These are phyloP conservation scores for Hippocampus abdominalis DNA, from an alignment of 2,113 vertebrate species.

Conservation along the genomic window DNA sequence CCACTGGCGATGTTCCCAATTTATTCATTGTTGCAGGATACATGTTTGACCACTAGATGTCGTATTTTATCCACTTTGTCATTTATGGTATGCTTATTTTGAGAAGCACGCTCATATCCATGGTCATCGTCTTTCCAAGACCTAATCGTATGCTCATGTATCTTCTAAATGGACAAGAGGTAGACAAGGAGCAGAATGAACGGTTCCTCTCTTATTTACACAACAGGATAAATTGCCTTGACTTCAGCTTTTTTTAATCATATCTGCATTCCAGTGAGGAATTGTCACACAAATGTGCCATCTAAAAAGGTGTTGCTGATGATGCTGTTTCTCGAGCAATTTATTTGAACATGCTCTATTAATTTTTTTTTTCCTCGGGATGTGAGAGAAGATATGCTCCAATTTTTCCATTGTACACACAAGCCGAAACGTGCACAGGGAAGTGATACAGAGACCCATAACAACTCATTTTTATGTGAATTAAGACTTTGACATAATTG, in stretches of 20 bases:
- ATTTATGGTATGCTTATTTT: conserved; percentile 10
- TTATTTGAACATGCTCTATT: background rate
- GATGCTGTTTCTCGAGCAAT: background rate
- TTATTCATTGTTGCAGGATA: conserved; percentile 17
- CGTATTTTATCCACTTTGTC: conserved; percentile 31
- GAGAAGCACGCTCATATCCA: conserved; percentile 3
- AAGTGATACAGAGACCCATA: background rate
- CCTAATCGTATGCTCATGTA: background rate
- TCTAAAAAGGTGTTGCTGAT: background rate
- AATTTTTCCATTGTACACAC: background rate
- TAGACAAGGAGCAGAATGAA: background rate
- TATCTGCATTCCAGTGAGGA: background rate
- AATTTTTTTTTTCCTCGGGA: background rate
- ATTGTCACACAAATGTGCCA: background rate
- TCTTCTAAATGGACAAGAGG: background rate
- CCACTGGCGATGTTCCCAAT: background rate
- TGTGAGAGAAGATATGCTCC: background rate
- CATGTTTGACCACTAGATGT: conserved; percentile 48
- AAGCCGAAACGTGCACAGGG: background rate
- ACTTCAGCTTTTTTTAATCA: background rate
- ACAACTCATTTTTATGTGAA: background rate
- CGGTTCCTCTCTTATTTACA: background rate
- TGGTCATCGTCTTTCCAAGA: background rate
- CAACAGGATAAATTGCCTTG: background rate
- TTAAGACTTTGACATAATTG: background rate